A percentile compares a stretch with the other conserved stretches of the same genome.
phyloP scores from a whole-genome alignment of 1,140 invertebrate genomes.

The Ceratosolen solmsi region DNA sequence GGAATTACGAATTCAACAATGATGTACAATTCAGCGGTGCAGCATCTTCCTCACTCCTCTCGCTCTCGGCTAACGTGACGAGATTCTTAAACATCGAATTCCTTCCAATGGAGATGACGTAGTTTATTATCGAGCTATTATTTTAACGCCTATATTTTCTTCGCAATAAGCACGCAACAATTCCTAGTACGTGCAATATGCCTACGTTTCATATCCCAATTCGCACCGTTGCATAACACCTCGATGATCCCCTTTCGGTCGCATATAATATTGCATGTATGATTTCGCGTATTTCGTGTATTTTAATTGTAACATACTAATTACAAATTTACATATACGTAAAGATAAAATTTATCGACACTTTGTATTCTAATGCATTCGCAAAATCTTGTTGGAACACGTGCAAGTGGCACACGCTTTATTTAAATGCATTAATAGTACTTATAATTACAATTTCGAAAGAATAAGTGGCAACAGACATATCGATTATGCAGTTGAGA shows the following conservation, averaged over 20 bases:
- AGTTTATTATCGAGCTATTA: slow-evolving; percentile 21
- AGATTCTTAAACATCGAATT: slow-evolving; percentile 43
- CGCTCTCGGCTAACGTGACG: slow-evolving; percentile 2
- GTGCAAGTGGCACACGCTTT: no score
- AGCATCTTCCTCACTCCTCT: slow-evolving; percentile 22
- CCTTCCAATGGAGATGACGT: slow-evolving; percentile 25
- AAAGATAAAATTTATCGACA: no score
- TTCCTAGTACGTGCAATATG: slow-evolving; percentile 17
- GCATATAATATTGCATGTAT: no score
- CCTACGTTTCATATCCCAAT: neutral
- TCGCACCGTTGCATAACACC: neutral
- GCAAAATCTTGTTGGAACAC: no score
- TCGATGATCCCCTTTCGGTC: slow-evolving; percentile 1
- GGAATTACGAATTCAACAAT: slow-evolving; percentile 3
- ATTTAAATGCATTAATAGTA: no score
- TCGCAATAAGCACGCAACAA: neutral
- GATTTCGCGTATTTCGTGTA: no score
- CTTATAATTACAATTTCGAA: no score
- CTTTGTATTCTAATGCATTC: no score
- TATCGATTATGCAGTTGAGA: no score
- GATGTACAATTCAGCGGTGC: slow-evolving; percentile 15
- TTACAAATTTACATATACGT: no score
- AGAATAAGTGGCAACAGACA: no score
- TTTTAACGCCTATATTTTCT: slow-evolving; percentile 8
- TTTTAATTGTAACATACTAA: no score